Base-by-base conservation (phyloP, 2,888 invertebrate genomes). In the Caenorhabditis virilis region DNA sequence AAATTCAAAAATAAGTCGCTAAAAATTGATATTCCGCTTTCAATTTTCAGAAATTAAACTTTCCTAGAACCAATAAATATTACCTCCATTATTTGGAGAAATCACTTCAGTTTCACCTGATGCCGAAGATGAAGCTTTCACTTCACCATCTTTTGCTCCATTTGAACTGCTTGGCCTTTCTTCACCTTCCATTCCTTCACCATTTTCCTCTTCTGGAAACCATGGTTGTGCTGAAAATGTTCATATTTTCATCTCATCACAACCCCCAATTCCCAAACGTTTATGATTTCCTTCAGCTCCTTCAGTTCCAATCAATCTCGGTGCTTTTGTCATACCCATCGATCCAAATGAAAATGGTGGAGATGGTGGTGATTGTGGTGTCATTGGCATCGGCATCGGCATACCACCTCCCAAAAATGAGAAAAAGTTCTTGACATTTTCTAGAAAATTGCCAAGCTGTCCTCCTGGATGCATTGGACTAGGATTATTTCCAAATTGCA, bases 391-490 rank as follows among this genome's bases (percentile, higher is more conserved):
- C n/a, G 63, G 63, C 63, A 63, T 63, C 25, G 57, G 63, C 64
- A 64, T 64, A 46, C 64, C 64, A 39, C 47, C 18, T 54, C 71
- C 65, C 41, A 71, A 42, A 33, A 64, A 58, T 1, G 58, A 39
- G 62, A 71, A 71, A 38, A 71, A 71, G 39, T 56, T 65, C 47
- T 62, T 65, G 36, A 68, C 53, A 41, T 71, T 71, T 22, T 71
- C 71, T 27, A 71, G 18, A 27, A 71, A 71, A n/a, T 54, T 52
- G n/a, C 68, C 68, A 33, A 71, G 57, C 26, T 71, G 71, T 42
- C 71, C 71, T n/a, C 59, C 65, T 5, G 71, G 71, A 48, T 71
- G 67, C 43, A 56, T 55, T 7, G 71, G 62, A 27, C 46, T 51
- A 5, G 61, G 59, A n/a, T 68, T 45, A 27, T 65, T 68, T 20